phyloP scores from a whole-genome alignment of 2,888 invertebrate genomes.

The Acholoe squamosa region DNA sequence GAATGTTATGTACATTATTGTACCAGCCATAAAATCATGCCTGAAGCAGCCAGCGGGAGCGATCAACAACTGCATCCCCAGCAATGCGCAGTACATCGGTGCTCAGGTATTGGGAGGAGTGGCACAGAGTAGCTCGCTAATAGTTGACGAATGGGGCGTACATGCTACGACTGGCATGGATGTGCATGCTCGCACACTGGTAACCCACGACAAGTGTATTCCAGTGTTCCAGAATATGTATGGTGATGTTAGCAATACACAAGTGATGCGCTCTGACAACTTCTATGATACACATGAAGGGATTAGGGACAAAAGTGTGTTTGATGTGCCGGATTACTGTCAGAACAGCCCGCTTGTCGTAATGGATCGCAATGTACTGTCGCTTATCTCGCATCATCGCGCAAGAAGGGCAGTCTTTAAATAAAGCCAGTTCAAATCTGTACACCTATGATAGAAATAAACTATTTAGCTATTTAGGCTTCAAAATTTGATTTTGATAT shows the following conservation, averaged over 20 bases:
- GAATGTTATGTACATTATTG: slow-evolving; percentile 9
- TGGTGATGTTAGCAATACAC: neutral
- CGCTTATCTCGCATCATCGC: slow-evolving; percentile 27
- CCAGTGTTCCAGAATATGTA: slow-evolving; percentile 26
- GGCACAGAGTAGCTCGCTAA: neutral
- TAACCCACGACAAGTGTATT: neutral
- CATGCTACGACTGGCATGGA: slow-evolving; percentile 5
- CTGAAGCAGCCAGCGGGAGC: neutral
- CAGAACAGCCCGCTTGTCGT: neutral
- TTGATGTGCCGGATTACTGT: slow-evolving; percentile 21
- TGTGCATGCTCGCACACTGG: neutral
- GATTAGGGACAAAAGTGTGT: neutral
- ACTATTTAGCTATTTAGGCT: no score
- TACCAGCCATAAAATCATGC: neutral
- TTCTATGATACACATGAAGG: slow-evolving; percentile 16
- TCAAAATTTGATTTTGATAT: no score
- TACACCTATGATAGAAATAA: no score
- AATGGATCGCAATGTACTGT: neutral
- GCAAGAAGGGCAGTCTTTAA: neutral
- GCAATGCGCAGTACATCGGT: neutral
- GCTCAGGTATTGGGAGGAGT: neutral
- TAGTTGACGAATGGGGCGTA: neutral
- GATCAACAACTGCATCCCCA: slow-evolving; percentile 48
- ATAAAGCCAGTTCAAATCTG: no score
- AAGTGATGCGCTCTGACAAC: slow-evolving; percentile 26